phyloP scores from a whole-genome alignment of 2,888 invertebrate species.

The Idaea straminata region DNA sequence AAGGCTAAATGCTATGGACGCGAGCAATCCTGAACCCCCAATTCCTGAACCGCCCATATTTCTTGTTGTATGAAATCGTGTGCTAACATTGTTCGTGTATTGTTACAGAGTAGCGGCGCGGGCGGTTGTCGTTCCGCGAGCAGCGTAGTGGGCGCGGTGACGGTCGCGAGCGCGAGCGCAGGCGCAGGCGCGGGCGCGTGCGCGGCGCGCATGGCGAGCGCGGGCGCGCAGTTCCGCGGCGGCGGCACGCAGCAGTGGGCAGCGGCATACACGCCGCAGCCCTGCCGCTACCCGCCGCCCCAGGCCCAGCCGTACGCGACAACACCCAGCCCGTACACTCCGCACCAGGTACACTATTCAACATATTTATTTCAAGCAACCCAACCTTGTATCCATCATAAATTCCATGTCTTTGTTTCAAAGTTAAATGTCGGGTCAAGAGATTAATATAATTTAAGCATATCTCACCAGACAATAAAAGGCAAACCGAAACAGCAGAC shows the following conservation, averaged over 20 bases:
- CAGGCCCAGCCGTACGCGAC: constrained; percentile 71
- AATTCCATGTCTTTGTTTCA: neutral
- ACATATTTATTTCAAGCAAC: neutral
- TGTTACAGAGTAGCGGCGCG: constrained; percentile 68
- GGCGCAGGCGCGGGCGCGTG: constrained; percentile 75
- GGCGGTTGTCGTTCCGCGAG: constrained; percentile 72
- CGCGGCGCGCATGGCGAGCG: constrained; percentile 79
- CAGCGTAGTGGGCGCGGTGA: constrained; percentile 71
- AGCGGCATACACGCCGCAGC: constrained; percentile 73
- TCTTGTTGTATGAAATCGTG: neutral
- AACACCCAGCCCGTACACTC: constrained; percentile 69
- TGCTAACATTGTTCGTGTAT: constrained; percentile 20
- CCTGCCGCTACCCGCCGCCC: constrained; percentile 77
- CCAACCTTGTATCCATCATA: neutral
- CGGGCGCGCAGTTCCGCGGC: constrained; percentile 76
- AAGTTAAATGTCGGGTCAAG: neutral
- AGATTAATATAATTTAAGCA: constrained; percentile 9
- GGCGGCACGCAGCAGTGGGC: constrained; percentile 76
- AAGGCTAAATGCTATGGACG: no score
- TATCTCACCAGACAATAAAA: constrained; percentile 20
- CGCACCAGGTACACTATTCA: constrained; percentile 58
- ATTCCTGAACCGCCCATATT: neutral
- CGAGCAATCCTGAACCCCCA: neutral
- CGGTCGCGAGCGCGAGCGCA: constrained; percentile 75
- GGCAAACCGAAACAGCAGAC: constrained; percentile 14